Conservation (phyloP, 2,888 invertebrate genomes). For the Cylindroiulus punctatus region DNA sequence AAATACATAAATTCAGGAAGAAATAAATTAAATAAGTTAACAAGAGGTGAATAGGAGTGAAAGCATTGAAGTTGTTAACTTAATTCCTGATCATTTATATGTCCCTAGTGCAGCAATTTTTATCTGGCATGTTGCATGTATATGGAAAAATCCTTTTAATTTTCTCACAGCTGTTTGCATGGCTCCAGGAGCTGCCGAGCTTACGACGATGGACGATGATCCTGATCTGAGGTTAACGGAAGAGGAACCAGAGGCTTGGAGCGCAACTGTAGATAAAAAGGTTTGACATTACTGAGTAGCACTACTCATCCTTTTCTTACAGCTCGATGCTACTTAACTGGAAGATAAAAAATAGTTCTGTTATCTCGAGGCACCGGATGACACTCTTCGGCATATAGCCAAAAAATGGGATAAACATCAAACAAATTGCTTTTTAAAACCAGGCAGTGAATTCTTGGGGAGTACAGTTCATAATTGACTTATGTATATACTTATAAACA, state of each 20-base stretch:
- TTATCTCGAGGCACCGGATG: background rate
- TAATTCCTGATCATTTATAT: no score
- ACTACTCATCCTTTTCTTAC: background rate
- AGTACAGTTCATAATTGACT: background rate
- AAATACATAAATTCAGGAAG: no score
- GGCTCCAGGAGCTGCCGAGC: slow-evolving; percentile 59
- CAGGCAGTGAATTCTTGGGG: background rate
- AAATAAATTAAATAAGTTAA: no score
- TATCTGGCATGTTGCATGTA: background rate
- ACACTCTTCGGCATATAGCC: background rate
- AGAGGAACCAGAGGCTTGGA: slow-evolving; percentile 93
- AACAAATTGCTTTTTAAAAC: background rate
- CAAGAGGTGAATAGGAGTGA: no score
- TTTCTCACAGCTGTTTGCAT: slow-evolving; percentile 53
- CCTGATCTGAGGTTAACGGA: slow-evolving; percentile 81
- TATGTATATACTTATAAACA: background rate
- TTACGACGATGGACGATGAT: slow-evolving; percentile 80
- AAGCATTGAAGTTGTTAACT: no score
- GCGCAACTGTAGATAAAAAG: slow-evolving; percentile 87
- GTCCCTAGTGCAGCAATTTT: background rate
- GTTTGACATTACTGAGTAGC: slow-evolving; percentile 61
- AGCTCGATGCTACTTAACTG: background rate
- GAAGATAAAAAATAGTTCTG: background rate
- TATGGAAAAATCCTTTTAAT: slow-evolving; percentile 47
- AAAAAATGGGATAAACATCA: background rate